Evolutionary conservation across 2,113 vertebrate genomes (phyloP).

Genomic region (Lamprotornis superbus): DNA sequence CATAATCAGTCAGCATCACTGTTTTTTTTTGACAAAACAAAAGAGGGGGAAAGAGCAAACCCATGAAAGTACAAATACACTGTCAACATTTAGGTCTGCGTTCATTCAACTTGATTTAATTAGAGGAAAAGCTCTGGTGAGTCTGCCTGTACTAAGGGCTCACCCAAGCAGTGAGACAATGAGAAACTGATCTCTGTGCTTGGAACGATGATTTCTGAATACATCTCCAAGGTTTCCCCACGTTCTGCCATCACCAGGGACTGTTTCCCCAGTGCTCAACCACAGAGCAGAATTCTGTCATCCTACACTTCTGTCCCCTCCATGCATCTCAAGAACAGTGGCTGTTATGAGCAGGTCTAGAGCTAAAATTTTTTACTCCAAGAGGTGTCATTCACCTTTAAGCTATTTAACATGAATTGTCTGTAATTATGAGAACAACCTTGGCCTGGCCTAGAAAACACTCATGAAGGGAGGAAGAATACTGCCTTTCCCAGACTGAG

Average conservation of each 20-base stretch:
- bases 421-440: not conserved
- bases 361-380: not conserved
- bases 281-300: not conserved
- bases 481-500: not conserved
- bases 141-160: not conserved
- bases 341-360: not conserved
- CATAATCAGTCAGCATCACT: not conserved
- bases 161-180: not conserved
- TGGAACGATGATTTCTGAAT: not conserved
- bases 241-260: not conserved
- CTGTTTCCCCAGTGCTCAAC: accelerated
- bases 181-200: not conserved
- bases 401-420: not conserved
- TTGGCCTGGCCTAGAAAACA: not conserved
- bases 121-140: not conserved
- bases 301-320: not conserved
- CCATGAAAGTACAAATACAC: not conserved
- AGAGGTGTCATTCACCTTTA: not conserved
- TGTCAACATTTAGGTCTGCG: not conserved
- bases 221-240: not conserved
- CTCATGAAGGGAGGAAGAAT: not conserved
- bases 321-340: not conserved
- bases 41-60: not conserved
- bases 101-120: not conserved
- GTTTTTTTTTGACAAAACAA: not conserved